Conservation (phyloP, 2,797 vertebrate species). For the Molossus alvarezi region DNA sequence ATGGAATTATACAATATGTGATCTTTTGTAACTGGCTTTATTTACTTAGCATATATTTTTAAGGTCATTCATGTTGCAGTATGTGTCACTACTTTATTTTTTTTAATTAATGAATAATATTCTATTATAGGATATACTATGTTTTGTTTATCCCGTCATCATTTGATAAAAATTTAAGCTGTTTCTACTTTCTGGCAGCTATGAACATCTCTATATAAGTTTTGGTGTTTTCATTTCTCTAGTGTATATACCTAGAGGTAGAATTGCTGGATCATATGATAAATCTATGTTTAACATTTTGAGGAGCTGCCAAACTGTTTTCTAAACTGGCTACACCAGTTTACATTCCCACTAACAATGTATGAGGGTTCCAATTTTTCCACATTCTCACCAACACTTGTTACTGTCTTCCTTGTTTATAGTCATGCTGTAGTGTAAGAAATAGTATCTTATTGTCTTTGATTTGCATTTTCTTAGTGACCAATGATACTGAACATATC, state of each 20-base stretch:
- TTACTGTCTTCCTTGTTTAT: background rate
- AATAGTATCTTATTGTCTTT: conserved; percentile 21
- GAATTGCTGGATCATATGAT: background rate
- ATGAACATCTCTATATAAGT: conserved; percentile 6
- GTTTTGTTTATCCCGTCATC: conserved; percentile 8
- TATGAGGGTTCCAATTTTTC: background rate
- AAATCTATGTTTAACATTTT: conserved; percentile 33
- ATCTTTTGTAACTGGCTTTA: background rate
- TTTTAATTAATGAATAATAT: conserved; percentile 17
- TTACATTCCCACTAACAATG: background rate
- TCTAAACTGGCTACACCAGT: background rate
- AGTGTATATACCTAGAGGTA: background rate
- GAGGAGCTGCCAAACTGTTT: background rate
- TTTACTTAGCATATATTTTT: background rate
- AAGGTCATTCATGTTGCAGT: conserved; percentile 5
- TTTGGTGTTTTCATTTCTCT: conserved; percentile 30
- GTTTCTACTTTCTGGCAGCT: background rate
- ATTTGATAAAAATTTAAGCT: background rate
- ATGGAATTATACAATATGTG: background rate
- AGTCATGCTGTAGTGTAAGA: background rate
- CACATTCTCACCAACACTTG: background rate
- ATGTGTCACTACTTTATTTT: background rate
- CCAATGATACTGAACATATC: background rate
- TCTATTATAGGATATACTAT: background rate
- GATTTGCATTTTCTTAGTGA: conserved; percentile 39